Base-by-base conservation (phyloP, 2,797 vertebrate genomes). In the Aquila chrysaetos region DNA sequence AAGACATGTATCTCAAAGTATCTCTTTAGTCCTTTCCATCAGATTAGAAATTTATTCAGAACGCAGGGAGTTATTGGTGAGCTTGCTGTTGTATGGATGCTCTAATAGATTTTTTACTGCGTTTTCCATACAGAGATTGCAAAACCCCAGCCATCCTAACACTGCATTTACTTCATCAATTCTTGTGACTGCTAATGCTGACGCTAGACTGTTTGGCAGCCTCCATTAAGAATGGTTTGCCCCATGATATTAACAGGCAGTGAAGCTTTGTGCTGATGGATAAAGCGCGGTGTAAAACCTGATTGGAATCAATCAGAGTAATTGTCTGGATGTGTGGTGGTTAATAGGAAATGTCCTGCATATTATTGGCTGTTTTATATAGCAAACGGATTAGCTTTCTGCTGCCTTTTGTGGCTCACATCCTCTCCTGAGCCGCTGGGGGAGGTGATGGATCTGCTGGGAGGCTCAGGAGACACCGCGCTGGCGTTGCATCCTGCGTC, bases 231-330 rank as follows among this genome's bases (percentile, higher is more conserved):
- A 79, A 64, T 84, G 60, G 48, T 86, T 88, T 92, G 79, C 64
- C 68, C 86, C 54, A 35, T 64, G 83, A 83, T 93, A 72, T 87
- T 85, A 95, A 90, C 31, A 51, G 82, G 76, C 94, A 82, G 41
- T 0, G 73, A 97, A 88, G 93, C 91, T 86, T 90, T 86, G 80
- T 97, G 90, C 95, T 88, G 53, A 93, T 92, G 83, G 95, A 95
- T 95, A 81, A 95, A 97, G 92, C 88, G 2, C 2, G 6, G 92
- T 92, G 95, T 92, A 96, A 96, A 95, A 94, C 86, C 78, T 92
- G 97, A 95, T 94, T 83, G 86, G 92, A 97, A 97, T 96, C 97
- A 93, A 95, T 96, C 73, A 90, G 94, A 85, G 86, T 94, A 94
- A 97, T 96, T 93, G 90, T 88, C 84, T 87, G 82, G 89, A 88